These are phyloP conservation scores for Ammodytes marinus DNA, from an alignment of 2,113 vertebrate species.

Conservation along the genomic window DNA sequence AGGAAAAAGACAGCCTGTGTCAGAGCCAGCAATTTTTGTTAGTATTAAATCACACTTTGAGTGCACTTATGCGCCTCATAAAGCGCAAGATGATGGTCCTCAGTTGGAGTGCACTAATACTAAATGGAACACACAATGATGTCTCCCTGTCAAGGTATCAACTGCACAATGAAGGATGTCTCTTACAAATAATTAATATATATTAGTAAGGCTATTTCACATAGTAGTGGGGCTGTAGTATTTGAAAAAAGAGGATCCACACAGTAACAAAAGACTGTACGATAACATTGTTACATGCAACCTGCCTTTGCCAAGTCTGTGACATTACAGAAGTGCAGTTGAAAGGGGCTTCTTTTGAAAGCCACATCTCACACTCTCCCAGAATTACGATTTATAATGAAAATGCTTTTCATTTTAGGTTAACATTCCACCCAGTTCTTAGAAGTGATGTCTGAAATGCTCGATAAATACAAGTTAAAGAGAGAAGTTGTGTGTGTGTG, in stretches of 20 bases:
- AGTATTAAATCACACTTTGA: slow-evolving; percentile 6
- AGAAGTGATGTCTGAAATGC: no score
- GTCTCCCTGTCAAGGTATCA: no score
- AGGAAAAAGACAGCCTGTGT: background rate
- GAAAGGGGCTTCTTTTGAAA: background rate
- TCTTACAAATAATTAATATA: no score
- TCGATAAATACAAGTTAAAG: no score
- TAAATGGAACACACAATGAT: background rate
- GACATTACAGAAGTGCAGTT: background rate
- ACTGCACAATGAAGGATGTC: no score
- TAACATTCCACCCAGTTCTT: no score
- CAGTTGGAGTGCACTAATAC: background rate
- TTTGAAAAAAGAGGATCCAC: background rate
- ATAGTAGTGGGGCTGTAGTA: background rate
- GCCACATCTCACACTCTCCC: no score
- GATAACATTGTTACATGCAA: background rate
- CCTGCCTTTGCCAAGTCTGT: background rate
- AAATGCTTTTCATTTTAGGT: no score
- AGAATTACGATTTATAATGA: no score
- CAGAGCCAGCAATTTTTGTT: background rate
- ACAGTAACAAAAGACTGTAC: background rate
- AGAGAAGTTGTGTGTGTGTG: background rate
- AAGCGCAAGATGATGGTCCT: background rate
- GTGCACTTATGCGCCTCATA: background rate
- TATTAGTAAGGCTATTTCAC: background rate